Conservation (phyloP, 1,140 invertebrate genomes). For the Megalonaias nervosa region DNA sequence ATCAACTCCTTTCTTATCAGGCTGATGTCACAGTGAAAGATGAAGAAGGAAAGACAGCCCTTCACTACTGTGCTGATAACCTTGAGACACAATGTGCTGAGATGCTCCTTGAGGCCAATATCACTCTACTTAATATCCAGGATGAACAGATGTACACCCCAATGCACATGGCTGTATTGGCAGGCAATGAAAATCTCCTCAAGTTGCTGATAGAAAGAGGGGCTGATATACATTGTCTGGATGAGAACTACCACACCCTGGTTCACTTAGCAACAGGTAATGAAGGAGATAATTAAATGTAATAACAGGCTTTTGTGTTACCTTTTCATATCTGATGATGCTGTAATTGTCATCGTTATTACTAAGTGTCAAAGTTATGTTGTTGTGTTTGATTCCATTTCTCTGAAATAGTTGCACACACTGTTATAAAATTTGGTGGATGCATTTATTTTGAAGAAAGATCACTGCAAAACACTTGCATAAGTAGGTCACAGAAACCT, state of each 20-base stretch:
- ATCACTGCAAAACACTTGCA: too few relatives aligned
- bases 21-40: conserved; percentile 48
- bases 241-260: conserved; percentile 95
- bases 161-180: conserved; percentile 79
- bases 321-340: too few relatives aligned
- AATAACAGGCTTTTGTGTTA: too few relatives aligned
- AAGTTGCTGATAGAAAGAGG: conserved; percentile 68
- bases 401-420: too few relatives aligned
- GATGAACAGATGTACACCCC: conserved; percentile 96
- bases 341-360: too few relatives aligned
- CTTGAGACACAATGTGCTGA: conserved; percentile 74
- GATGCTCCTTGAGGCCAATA: conserved; percentile 73
- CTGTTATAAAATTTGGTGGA: too few relatives aligned
- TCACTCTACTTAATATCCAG: conserved; percentile 79
- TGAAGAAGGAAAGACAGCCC: conserved; percentile 81
- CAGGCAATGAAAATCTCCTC: conserved; percentile 67
- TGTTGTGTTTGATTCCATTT: too few relatives aligned
- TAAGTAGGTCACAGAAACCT: too few relatives aligned
- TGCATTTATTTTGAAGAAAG: too few relatives aligned
- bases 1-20: conserved; percentile 32
- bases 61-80: conserved; percentile 92
- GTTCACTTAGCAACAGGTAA: conserved; percentile 98
- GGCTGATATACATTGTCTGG: conserved; percentile 89
- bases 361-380: too few relatives aligned
- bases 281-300: too few relatives aligned